Percentiles rank a stretch among this genome's conserved stretches.
phyloP scores from a whole-genome alignment of 2,113 vertebrate genomes.

The Orcinus orca region DNA sequence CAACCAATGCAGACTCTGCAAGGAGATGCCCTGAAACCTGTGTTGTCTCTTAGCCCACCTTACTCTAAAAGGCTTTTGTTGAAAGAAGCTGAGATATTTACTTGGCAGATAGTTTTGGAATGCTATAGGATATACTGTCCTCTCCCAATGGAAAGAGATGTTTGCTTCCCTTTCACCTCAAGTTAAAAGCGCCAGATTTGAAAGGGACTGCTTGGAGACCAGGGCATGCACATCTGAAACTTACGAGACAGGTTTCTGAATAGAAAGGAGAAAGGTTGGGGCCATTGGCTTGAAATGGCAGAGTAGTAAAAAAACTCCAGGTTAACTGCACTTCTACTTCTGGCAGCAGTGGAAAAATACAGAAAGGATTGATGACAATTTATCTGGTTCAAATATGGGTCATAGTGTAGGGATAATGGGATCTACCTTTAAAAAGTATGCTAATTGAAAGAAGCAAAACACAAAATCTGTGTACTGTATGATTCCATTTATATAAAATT shows the following conservation, averaged over 20 bases:
- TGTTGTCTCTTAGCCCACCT: background rate
- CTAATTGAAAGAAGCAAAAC: background rate
- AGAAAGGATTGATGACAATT: background rate
- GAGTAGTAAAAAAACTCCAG: background rate
- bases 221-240: background rate
- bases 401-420: background rate
- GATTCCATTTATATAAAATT: background rate
- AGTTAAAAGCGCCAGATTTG: background rate
- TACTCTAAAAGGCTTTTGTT: background rate
- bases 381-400: background rate
- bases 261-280: background rate
- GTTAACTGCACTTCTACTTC: background rate
- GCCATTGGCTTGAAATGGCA: background rate
- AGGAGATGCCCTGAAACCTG: background rate
- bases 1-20: background rate
- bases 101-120: background rate
- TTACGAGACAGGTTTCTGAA: background rate
- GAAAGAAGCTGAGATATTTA: background rate
- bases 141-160: background rate
- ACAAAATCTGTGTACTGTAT: background rate
- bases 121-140: background rate
- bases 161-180: background rate
- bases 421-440: background rate
- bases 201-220: background rate
- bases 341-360: background rate